phyloP scores from a whole-genome alignment of 2,797 vertebrate species.

The Ptychobarbus kaznakovi region DNA sequence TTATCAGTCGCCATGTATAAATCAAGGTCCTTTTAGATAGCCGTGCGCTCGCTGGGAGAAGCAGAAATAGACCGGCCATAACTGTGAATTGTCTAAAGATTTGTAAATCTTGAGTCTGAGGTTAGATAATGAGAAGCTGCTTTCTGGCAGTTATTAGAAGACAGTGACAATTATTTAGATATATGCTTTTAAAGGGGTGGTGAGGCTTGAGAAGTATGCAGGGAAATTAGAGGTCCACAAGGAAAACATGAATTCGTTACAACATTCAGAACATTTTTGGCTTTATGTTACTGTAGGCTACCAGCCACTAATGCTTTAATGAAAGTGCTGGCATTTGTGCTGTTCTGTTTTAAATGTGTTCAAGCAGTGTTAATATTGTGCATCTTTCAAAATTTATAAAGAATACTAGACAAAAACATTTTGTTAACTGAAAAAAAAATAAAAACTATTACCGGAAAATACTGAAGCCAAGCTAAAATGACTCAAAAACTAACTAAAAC shows the following conservation, averaged over 20 bases:
- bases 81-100: constrained; percentile 46
- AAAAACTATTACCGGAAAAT: neutral
- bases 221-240: constrained; percentile 47
- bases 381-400: neutral
- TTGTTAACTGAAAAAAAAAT: neutral
- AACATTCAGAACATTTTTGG: neutral
- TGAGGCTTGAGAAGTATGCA: constrained; percentile 44
- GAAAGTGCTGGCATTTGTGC: neutral
- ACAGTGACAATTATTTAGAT: constrained; percentile 51
- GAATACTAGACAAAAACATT: neutral
- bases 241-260: constrained; percentile 34
- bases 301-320: constrained; percentile 6
- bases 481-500: neutral
- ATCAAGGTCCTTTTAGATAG: constrained; percentile 60
- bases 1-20: constrained; percentile 70
- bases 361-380: neutral
- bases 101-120: constrained; percentile 31
- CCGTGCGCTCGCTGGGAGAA: neutral
- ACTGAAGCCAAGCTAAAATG: neutral
- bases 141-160: constrained; percentile 54
- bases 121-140: constrained; percentile 54
- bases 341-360: neutral
- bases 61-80: constrained; percentile 33
- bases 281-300: neutral
- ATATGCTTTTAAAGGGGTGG: constrained; percentile 49